Conservation (phyloP, 2,888 invertebrate genomes). For the Invenusta paracnida region DNA sequence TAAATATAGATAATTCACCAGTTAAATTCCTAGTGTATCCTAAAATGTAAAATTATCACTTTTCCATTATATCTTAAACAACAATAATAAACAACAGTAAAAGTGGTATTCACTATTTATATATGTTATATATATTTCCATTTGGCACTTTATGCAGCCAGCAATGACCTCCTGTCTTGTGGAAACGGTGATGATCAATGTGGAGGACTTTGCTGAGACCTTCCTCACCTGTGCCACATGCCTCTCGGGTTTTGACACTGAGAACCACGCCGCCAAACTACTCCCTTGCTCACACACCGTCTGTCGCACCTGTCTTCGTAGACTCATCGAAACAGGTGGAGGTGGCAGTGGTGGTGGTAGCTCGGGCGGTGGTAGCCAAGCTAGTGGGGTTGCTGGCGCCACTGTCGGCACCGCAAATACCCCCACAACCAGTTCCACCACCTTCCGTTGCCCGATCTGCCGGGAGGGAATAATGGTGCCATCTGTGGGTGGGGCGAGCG, state of each 20-base stretch:
- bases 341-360: neutral
- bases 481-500: slow-evolving; percentile 67
- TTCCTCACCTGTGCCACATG: slow-evolving; percentile 91
- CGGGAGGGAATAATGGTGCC: slow-evolving; percentile 77
- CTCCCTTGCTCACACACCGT: slow-evolving; percentile 79
- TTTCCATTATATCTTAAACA: no score
- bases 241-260: slow-evolving; percentile 67
- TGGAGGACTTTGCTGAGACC: slow-evolving; percentile 91
- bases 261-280: slow-evolving; percentile 81
- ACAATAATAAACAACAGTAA: no score
- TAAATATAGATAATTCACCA: no score
- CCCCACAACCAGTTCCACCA: slow-evolving; percentile 55
- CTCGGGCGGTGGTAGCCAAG: slow-evolving; percentile 6
- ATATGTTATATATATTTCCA: no score
- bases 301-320: slow-evolving; percentile 57
- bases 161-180: slow-evolving; percentile 73
- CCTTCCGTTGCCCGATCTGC: slow-evolving; percentile 64
- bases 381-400: neutral
- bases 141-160: neutral
- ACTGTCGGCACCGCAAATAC: neutral
- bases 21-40: no score
- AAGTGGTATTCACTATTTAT: no score
- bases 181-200: slow-evolving; percentile 91
- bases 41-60: no score
- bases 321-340: slow-evolving; percentile 53